Evolutionary conservation across 2,888 invertebrate species (phyloP), one percentile per base, ranked within the genome.

Genomic region (Synergus japonicus): DNA sequence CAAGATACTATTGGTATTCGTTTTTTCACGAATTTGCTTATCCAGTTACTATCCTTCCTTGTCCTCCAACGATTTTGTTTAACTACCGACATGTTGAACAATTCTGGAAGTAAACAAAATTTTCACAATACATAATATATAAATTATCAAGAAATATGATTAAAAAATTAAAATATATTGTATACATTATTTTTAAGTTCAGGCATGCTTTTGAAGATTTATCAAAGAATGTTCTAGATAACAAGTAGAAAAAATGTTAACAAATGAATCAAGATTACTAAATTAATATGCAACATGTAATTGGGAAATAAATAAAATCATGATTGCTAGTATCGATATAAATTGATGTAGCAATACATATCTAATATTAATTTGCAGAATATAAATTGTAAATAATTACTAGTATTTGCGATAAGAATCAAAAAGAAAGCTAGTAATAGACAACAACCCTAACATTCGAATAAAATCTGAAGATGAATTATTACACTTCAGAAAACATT

Each of bases 1-100:
- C 97, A 97, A 89, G 93, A 93, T 13, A 96, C 88, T 80, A 96
- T 94, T 0, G 96, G 96, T 76, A 96, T 88, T 81, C 95, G 93
- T 88, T 94, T 94, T 84, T 84, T 85, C 3, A 91, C 78, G 37
- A 91, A 84, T 79, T 82, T 84, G 3, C 77, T 81, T 0, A 89
- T 78, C 82, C 83, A 88, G 13, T 78, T 69, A 2, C 82, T 77
- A 41, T 78, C 83, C 54, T 83, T 79, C 22, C 82, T 83, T 69
- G 78, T 82, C 58, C 84, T 85, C 84, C 84, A 82, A 7, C 82
- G 81, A 15, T 85, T 83, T 73, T 79, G 73, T 49, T 85, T 85
- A 69, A 64, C 49, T 18, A 85, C 84, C 86, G 86, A 85, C 73
- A 73, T 73, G 9, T 49, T n/a, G n/a, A 29, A 73, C 4, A 15